A percentile compares a stretch with the other conserved stretches of the same genome.
Evolutionary conservation across 2,113 vertebrate species (phyloP).

Genomic region (Isichthys henryi): DNA sequence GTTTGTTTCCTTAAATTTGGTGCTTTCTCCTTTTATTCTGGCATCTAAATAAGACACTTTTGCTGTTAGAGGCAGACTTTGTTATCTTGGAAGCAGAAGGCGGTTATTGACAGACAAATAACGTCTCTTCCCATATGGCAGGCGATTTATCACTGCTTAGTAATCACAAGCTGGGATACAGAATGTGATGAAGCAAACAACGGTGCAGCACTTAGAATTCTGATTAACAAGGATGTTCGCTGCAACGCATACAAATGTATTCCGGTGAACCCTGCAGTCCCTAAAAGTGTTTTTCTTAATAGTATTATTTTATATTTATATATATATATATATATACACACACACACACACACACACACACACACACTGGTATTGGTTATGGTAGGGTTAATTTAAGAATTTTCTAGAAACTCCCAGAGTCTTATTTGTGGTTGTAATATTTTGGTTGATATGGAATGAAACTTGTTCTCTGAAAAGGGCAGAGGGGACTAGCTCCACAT

Average conservation of each 20-base stretch:
- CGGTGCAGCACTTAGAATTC: not conserved
- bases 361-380: not conserved
- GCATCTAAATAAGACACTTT: not conserved
- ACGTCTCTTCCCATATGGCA: not conserved
- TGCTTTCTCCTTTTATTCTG: not conserved
- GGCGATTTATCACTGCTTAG: not conserved
- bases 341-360: too few relatives aligned
- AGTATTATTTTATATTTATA: too few relatives aligned
- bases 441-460: not conserved
- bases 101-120: slow-evolving; percentile 8
- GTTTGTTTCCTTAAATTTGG: not conserved
- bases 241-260: not conserved
- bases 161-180: slow-evolving; percentile 9
- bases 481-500: not conserved
- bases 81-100: slow-evolving; percentile 11
- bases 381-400: not conserved
- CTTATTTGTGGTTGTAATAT: not conserved
- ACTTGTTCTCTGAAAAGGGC: not conserved
- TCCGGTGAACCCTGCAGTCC: not conserved
- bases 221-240: not conserved
- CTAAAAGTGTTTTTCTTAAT: not conserved
- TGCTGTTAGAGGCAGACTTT: not conserved
- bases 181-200: slow-evolving; percentile 9
- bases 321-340: too few relatives aligned
- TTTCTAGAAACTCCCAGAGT: not conserved